phyloP scores from a whole-genome alignment of 1,140 invertebrate species.

The Pteromalus puparum region DNA sequence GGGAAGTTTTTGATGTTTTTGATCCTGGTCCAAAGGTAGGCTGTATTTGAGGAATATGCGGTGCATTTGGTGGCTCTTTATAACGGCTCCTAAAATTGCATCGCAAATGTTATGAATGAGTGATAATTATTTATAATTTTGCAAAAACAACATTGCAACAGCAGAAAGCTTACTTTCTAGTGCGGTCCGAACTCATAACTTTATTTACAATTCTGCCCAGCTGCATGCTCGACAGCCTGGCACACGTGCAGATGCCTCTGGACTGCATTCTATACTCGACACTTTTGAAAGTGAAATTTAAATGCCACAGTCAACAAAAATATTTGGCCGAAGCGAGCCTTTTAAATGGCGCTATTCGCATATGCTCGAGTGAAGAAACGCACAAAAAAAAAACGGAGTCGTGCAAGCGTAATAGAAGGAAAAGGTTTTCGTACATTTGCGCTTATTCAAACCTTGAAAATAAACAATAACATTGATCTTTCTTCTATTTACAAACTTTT shows the following conservation, averaged over 20 bases:
- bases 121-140: background rate
- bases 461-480: no score
- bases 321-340: background rate
- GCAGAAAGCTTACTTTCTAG: constrained; percentile 52
- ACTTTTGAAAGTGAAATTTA: background rate
- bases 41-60: background rate
- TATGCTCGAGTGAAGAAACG: no score
- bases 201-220: constrained; percentile 58
- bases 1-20: constrained; percentile 40
- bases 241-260: constrained; percentile 24
- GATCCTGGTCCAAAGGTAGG: background rate
- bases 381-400: no score
- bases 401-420: no score
- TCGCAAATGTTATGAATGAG: constrained; percentile 48
- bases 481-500: no score
- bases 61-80: background rate
- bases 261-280: constrained; percentile 1
- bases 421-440: no score
- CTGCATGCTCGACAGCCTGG: background rate
- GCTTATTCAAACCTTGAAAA: no score
- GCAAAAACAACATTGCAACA: background rate
- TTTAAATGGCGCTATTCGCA: no score
- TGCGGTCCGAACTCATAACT: constrained; percentile 48
- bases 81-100: constrained; percentile 50
- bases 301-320: background rate